A percentile compares a stretch with the other conserved stretches of the same genome.
Evolutionary conservation across 2,888 invertebrate genomes (phyloP).

Genomic region (Hyalella azteca): DNA sequence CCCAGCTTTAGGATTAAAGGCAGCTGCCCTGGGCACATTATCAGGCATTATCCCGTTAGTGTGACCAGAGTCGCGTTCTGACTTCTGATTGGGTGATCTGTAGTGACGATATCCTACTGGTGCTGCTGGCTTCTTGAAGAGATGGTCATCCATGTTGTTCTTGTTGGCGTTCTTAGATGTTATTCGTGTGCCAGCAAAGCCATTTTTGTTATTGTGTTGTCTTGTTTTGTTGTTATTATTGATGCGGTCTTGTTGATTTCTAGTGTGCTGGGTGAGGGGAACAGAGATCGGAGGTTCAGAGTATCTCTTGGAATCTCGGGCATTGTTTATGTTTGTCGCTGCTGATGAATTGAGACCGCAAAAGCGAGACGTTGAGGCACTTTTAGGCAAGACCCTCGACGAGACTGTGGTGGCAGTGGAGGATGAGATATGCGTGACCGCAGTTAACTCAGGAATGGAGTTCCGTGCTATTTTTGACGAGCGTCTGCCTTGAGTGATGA

Average conservation of each 20-base stretch:
- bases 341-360: background rate
- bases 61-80: background rate
- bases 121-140: slow-evolving; percentile 31
- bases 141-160: slow-evolving; percentile 6
- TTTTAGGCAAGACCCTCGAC: background rate
- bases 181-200: background rate
- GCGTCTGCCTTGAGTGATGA: slow-evolving; percentile 47
- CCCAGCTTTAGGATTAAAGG: background rate
- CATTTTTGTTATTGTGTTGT: slow-evolving; percentile 9
- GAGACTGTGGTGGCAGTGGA: slow-evolving; percentile 25
- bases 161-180: background rate
- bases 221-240: slow-evolving; percentile 12
- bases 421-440: background rate
- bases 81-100: slow-evolving; percentile 6
- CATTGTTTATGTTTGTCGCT: background rate
- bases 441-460: slow-evolving; percentile 30
- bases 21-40: background rate
- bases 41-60: background rate
- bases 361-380: background rate
- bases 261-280: slow-evolving; percentile 14
- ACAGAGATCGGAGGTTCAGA: background rate
- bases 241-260: slow-evolving; percentile 8
- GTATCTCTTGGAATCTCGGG: background rate
- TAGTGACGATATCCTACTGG: slow-evolving; percentile 27
- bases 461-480: slow-evolving; percentile 40